Percentiles rank a stretch among this genome's conserved stretches.
Evolutionary conservation across 2,888 invertebrate species (phyloP).

Genomic region (Cerastoderma edule): DNA sequence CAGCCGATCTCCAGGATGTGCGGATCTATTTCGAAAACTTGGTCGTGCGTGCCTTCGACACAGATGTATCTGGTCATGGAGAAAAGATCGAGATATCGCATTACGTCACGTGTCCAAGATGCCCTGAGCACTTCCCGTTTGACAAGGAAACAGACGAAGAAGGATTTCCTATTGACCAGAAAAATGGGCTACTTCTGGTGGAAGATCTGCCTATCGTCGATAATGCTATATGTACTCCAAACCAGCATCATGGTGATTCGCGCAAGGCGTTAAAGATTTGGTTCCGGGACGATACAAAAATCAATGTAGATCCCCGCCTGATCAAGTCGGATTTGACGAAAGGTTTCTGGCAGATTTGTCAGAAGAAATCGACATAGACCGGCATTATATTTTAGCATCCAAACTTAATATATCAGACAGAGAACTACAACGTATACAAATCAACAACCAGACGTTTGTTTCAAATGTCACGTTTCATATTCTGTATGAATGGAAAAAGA

Average conservation of each 20-base stretch:
- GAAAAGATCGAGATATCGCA: neutral
- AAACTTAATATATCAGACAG: neutral
- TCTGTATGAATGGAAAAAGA: neutral
- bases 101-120: slow-evolving; percentile 7
- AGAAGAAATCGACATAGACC: neutral
- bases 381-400: neutral
- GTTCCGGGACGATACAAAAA: neutral
- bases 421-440: neutral
- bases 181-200: neutral
- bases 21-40: neutral
- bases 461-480: neutral
- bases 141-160: slow-evolving; percentile 6
- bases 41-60: neutral
- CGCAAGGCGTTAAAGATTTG: neutral
- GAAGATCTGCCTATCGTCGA: neutral
- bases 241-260: neutral
- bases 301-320: neutral
- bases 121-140: slow-evolving; percentile 6
- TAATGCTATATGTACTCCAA: neutral
- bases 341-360: slow-evolving; percentile 4
- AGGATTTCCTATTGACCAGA: neutral
- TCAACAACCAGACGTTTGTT: neutral
- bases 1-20: neutral
- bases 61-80: neutral
- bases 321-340: neutral